phyloP scores from a whole-genome alignment of 2,113 vertebrate genomes.

The Mesitornis unicolor region DNA sequence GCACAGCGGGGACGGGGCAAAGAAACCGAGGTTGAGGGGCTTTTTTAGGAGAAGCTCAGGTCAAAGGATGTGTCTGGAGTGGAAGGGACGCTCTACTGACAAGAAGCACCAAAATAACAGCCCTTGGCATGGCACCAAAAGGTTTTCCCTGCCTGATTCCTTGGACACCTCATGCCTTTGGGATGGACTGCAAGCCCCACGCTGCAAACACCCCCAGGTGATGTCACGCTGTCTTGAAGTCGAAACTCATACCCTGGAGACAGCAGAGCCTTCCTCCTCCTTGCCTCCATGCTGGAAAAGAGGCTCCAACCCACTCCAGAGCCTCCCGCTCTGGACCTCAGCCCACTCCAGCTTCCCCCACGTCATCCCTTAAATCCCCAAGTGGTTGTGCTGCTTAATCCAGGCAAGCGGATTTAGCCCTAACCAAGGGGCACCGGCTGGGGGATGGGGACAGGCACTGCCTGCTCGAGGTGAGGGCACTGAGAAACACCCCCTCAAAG shows the following conservation, averaged over 20 bases:
- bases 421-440: neutral
- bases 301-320: neutral
- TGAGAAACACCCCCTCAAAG: rapidly evolving
- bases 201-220: neutral
- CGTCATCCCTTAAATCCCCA: constrained; percentile 29
- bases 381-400: neutral
- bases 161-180: neutral
- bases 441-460: rapidly evolving
- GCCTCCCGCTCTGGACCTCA: neutral
- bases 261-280: neutral
- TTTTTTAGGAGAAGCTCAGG: neutral
- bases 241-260: rapidly evolving
- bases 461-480: rapidly evolving
- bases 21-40: rapidly evolving
- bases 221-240: neutral
- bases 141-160: neutral
- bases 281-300: neutral
- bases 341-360: neutral
- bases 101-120: neutral
- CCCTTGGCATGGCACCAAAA: neutral
- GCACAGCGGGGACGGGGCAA: rapidly evolving
- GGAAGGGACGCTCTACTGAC: neutral
- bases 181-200: rapidly evolving
- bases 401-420: neutral
- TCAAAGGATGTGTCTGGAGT: neutral